phyloP scores from a whole-genome alignment of 2,797 vertebrate genomes.

The Coreius guichenoti region DNA sequence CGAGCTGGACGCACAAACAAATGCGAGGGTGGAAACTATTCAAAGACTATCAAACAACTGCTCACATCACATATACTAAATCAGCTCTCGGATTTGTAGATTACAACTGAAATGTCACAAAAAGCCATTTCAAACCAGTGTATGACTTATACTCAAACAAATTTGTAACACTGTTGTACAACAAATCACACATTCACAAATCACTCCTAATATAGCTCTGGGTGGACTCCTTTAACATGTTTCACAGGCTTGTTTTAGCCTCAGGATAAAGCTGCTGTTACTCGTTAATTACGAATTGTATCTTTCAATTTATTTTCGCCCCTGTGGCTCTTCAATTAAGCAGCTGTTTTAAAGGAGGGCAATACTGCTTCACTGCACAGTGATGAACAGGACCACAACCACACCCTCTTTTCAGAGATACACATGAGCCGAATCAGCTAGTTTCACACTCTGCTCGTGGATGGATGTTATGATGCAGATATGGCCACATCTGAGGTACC shows the following conservation, averaged over 20 bases:
- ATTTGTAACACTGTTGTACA: neutral
- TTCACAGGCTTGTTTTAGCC: conserved; percentile 38
- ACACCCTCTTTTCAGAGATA: conserved; percentile 15
- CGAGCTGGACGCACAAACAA: conserved; percentile 19
- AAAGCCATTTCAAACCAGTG: neutral
- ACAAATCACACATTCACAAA: conserved; percentile 8
- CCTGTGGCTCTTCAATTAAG: conserved; percentile 42
- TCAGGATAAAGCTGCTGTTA: conserved; percentile 23
- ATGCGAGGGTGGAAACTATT: conserved; percentile 32
- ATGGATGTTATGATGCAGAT: neutral
- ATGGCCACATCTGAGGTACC: neutral
- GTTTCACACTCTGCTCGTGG: neutral
- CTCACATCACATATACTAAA: neutral
- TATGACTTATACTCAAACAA: neutral
- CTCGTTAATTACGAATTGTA: conserved; percentile 39
- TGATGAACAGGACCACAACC: neutral
- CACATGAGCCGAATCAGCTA: neutral
- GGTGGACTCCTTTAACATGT: neutral
- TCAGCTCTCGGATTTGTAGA: neutral
- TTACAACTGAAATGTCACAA: neutral
- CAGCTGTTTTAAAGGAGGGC: conserved; percentile 24
- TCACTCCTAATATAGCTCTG: neutral
- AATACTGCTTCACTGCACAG: neutral
- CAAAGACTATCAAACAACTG: neutral
- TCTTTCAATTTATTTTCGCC: conserved; percentile 23